Evolutionary conservation across 1,140 invertebrate species (phyloP), one percentile per base, ranked within the genome.

Genomic region (Drosophila azteca): DNA sequence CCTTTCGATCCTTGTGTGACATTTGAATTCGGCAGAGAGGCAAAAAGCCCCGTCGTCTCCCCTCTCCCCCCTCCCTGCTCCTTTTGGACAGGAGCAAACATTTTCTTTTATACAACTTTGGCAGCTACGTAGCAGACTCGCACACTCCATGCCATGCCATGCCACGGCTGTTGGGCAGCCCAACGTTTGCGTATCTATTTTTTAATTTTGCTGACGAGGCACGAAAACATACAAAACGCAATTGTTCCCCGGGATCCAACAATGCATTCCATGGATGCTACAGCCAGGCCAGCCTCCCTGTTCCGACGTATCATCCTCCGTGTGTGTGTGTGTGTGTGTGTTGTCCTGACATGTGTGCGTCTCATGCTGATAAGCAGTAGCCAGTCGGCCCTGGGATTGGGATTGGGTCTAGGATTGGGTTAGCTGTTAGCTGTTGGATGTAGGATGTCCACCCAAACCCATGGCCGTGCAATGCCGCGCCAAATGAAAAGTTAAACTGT

Each of bases 401-500:
- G 35, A 39, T 39, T 39, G 35, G 4, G 35, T 39, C 1, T 39
- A 5, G 35, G 35, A 13, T 39, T 39, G 20, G 20, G n/a, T 3
- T 41, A 15, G 3, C 17, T 20, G 17, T 20, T 20, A 20, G 17
- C 17, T 20, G 17, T 20, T 20, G 35, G 44, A 31, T 22, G 55
- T 35, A 9, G 35, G 1, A 39, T 26, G 24, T 5, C 24, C 24
- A 26, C 4, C 24, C 24, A 26, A 26, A 26, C 24, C 24, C 5
- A 26, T 26, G 24, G 0, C 3, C 35, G 35, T 13, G 44, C 41
- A 43, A 31, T 41, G 35, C 62, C 46, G 41, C 71, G 74, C 82
- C 83, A 87, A 87, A 87, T 87, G 83, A 87, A 87, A 87, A 87
- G 84, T 87, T 87, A 87, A 87, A 88, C 83, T 87, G 83, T 88